phyloP scores from a whole-genome alignment of 2,113 vertebrate genomes.

The Carassius carassius region DNA sequence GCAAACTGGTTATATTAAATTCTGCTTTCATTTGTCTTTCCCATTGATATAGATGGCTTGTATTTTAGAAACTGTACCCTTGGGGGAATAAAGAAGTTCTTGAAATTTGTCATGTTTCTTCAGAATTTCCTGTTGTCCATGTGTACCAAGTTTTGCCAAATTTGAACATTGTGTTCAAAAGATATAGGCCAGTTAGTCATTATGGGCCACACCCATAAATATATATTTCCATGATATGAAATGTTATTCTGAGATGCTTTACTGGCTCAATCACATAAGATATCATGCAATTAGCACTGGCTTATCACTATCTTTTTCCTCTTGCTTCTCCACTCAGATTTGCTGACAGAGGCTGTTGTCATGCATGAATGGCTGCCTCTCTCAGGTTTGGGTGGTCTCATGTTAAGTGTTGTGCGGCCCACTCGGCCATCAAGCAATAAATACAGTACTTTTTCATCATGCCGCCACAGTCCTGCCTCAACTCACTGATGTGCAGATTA shows the following conservation, averaged over 20 bases:
- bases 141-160: background rate
- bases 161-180: background rate
- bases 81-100: background rate
- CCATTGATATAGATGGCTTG: background rate
- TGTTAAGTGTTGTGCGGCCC: conserved; percentile 39
- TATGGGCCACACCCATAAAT: background rate
- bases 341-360: conserved; percentile 49
- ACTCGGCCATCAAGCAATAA: conserved; percentile 58
- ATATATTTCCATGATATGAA: background rate
- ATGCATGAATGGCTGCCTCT: conserved; percentile 47
- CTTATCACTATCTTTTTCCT: background rate
- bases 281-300: background rate
- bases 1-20: too few species aligned
- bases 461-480: conserved; percentile 58
- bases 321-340: conserved; percentile 7
- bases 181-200: background rate
- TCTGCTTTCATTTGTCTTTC: background rate
- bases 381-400: conserved; percentile 48
- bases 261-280: background rate
- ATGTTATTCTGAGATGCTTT: background rate
- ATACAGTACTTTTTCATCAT: conserved; percentile 82
- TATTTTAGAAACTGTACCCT: background rate
- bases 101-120: background rate
- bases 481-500: conserved; percentile 66
- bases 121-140: background rate